Conservation (phyloP, 2,113 vertebrate species). For the Rhegmatorhina hoffmannsi region DNA sequence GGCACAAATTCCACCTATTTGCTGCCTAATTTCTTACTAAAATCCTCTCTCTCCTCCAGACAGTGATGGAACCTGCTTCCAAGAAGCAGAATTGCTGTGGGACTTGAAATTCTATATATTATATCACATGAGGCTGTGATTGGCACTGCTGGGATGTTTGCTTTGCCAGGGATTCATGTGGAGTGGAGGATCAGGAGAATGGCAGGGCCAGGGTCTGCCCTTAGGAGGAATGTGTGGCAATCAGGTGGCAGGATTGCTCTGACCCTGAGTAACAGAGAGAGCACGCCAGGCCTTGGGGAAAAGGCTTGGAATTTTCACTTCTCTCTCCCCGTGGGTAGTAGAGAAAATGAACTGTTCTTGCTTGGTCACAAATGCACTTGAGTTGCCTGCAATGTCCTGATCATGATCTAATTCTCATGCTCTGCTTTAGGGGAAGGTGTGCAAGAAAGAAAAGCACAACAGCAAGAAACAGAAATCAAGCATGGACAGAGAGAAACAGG, state of each 20-base stretch:
- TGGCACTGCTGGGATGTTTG: not conserved
- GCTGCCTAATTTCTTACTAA: constrained; percentile 45
- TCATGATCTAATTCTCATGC: not conserved
- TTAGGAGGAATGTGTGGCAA: not conserved
- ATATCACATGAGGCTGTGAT: not conserved
- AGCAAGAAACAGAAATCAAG: not conserved
- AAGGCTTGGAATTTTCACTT: not conserved
- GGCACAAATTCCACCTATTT: not conserved
- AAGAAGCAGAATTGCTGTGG: not conserved
- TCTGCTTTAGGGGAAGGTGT: not conserved
- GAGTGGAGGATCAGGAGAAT: not conserved
- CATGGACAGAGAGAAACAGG: not conserved
- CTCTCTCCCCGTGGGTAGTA: not conserved
- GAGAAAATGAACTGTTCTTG: not conserved
- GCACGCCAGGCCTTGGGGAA: not conserved
- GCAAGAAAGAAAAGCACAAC: not conserved
- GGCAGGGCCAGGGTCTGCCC: not conserved
- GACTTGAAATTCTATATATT: constrained; percentile 8
- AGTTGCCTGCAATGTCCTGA: not conserved
- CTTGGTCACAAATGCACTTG: not conserved
- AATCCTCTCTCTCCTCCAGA: not conserved
- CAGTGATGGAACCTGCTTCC: not conserved
- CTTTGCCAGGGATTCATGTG: not conserved
- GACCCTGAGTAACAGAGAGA: not conserved
- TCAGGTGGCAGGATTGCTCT: not conserved